Conservation (phyloP, 37 sponge, comb jelly and placozoan genomes). For the Chondrosia reniformis region DNA sequence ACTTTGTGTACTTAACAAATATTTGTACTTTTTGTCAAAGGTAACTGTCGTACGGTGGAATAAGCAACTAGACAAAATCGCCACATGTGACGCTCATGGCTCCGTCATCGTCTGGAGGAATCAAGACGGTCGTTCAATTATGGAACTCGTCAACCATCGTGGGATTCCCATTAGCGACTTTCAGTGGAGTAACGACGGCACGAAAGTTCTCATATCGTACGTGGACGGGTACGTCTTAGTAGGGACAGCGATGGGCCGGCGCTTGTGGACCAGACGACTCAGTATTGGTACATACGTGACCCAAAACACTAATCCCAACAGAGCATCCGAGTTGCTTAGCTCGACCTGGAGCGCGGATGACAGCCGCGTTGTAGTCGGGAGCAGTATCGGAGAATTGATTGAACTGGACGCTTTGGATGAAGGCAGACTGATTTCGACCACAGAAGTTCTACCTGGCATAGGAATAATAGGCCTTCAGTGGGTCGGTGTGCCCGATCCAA, state of each 20-base stretch:
- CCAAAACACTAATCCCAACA: constrained; percentile 48
- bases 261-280: constrained; percentile 87
- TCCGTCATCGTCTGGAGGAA: constrained; percentile 88
- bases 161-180: constrained; percentile 83
- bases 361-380: constrained; percentile 71
- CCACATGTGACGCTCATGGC: constrained; percentile 85
- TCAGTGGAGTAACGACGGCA: constrained; percentile 88
- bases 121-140: constrained; percentile 85
- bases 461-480: constrained; percentile 84
- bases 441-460: constrained; percentile 87
- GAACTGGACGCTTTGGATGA: constrained; percentile 78
- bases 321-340: constrained; percentile 56
- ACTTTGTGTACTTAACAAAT: not conserved
- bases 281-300: constrained; percentile 86
- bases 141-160: constrained; percentile 91
- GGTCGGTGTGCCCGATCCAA: constrained; percentile 52
- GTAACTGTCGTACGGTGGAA: constrained; percentile 90
- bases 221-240: constrained; percentile 87
- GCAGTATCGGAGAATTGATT: constrained; percentile 84
- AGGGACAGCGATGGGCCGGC: constrained; percentile 81
- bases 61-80: constrained; percentile 77
- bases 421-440: constrained; percentile 80
- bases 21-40: constrained; percentile 25
- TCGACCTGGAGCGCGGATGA: constrained; percentile 92
- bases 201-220: constrained; percentile 84